Evolutionary conservation across 2,113 vertebrate genomes (phyloP).

Genomic region (Spilogale gracilis): DNA sequence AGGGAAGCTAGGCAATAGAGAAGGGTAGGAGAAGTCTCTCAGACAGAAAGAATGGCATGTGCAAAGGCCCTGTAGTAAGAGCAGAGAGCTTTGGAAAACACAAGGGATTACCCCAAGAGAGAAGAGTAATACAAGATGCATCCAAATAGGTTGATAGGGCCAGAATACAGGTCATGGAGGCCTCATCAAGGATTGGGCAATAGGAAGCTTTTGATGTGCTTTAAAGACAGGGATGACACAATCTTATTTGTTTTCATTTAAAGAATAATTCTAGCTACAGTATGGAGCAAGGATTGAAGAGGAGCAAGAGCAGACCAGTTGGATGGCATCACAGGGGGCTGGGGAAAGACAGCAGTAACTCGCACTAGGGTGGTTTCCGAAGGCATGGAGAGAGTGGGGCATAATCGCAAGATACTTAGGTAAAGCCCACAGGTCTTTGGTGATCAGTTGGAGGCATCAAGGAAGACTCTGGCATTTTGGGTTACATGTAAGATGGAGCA

Average conservation of each 20-base stretch:
- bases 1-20: background rate
- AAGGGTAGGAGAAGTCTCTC: background rate
- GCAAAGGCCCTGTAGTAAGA: background rate
- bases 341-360: background rate
- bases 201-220: background rate
- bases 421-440: background rate
- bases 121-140: background rate
- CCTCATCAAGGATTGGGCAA: background rate
- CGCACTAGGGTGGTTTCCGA: background rate
- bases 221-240: background rate
- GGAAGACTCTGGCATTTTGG: background rate
- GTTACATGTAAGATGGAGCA: background rate
- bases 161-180: background rate
- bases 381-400: background rate
- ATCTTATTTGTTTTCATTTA: conserved; percentile 1
- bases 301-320: background rate
- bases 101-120: background rate
- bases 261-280: background rate
- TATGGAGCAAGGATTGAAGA: background rate
- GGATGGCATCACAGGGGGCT: background rate
- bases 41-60: background rate
- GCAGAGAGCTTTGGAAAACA: background rate
- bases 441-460: background rate
- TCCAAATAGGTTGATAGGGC: background rate
- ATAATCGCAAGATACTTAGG: background rate